A percentile compares a stretch with the other conserved stretches of the same genome.
Conservation (phyloP, 2,888 invertebrate genomes). For the Portevinia maculata region DNA sequence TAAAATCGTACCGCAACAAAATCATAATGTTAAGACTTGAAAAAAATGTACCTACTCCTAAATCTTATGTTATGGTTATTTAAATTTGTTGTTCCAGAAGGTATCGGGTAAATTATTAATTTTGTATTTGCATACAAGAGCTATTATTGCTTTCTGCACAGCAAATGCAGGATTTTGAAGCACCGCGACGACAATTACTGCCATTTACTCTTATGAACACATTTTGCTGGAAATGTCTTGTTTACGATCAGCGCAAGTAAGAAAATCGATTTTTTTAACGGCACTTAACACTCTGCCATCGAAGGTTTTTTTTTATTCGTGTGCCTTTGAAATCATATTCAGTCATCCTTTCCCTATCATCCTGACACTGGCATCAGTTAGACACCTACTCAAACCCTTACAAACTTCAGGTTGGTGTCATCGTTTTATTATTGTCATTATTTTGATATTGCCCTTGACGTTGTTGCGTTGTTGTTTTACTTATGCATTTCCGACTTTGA, state of each 20-base stretch:
- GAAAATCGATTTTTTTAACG: slow-evolving; percentile 45
- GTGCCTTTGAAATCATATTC: slow-evolving; percentile 1
- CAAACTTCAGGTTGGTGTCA: slow-evolving; percentile 28
- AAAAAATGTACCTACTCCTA: slow-evolving; percentile 12
- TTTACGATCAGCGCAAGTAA: slow-evolving; percentile 27
- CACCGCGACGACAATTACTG: too few species aligned
- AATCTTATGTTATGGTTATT: slow-evolving; percentile 32
- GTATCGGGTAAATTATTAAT: slow-evolving; percentile 35
- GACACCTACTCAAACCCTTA: slow-evolving; percentile 34
- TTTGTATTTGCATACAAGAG: too few species aligned
- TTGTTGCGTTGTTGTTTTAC: slow-evolving; percentile 28
- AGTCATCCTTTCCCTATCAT: neutral
- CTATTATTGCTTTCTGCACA: too few species aligned
- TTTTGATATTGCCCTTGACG: slow-evolving; percentile 16
- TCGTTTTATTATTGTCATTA: neutral
- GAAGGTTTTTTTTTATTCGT: slow-evolving; percentile 17
- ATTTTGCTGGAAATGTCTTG: slow-evolving; percentile 12
- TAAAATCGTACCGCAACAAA: too few species aligned
- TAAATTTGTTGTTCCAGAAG: slow-evolving; percentile 31
- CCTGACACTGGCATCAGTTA: slow-evolving; percentile 18
- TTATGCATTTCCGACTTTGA: slow-evolving; percentile 42
- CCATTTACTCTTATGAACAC: slow-evolving; percentile 1
- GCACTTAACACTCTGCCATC: slow-evolving; percentile 42
- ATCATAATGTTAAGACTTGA: slow-evolving; percentile 18
- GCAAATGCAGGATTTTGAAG: too few species aligned